These are phyloP conservation scores for Lemur catta DNA, from an alignment of 2,797 vertebrate genomes.

Conservation along the genomic window DNA sequence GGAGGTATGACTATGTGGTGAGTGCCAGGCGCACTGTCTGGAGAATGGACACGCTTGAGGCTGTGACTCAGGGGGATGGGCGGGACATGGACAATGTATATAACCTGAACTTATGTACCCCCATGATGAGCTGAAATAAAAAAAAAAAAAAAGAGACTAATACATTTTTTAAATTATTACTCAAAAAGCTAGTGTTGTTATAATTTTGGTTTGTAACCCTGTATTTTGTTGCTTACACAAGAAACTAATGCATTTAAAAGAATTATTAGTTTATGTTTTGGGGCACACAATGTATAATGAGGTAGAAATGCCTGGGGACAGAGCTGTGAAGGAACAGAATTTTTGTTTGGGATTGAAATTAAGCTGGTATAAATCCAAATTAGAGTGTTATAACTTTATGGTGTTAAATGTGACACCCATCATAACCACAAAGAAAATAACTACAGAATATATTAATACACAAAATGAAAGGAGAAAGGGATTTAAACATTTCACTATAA, in stretches of 20 bases:
- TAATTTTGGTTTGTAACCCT: background rate
- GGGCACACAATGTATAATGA: background rate
- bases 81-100: too few species aligned
- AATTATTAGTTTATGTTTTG: background rate
- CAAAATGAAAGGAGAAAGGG: background rate
- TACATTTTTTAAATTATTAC: background rate
- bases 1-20: too few species aligned
- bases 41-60: too few species aligned
- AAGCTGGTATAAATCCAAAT: background rate
- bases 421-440: background rate
- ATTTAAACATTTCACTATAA: background rate
- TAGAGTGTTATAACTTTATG: background rate
- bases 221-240: background rate
- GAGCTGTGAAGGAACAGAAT: background rate
- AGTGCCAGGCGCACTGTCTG: too few species aligned
- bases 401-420: background rate
- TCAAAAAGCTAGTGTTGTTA: background rate
- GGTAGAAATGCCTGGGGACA: background rate
- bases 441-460: background rate
- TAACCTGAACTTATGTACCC: too few species aligned
- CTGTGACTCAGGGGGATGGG: too few species aligned
- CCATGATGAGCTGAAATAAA: too few species aligned
- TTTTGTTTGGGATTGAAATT: background rate
- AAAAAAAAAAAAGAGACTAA: background rate
- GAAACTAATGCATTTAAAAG: background rate